Conservation (phyloP, 2,113 vertebrate genomes). For the Zosterops pallidus region DNA sequence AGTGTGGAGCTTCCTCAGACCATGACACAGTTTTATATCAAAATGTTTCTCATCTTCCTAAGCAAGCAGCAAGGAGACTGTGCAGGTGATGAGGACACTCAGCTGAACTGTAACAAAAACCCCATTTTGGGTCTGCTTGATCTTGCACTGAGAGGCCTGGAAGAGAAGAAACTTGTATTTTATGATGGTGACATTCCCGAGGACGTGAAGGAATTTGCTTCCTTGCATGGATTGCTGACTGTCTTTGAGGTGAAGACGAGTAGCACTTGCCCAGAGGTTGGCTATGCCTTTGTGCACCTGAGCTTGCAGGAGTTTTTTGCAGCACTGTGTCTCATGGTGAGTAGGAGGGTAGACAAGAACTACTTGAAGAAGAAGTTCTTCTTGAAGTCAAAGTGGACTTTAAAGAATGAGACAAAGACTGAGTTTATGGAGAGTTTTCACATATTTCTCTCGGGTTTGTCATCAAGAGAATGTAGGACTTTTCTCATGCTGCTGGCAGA, state of each 20-base stretch:
- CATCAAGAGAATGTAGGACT: slow-evolving; percentile 67
- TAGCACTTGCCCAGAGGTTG: slow-evolving; percentile 46
- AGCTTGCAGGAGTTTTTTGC: slow-evolving; percentile 90
- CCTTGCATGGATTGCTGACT: slow-evolving; percentile 72
- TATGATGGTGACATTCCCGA: slow-evolving; percentile 68
- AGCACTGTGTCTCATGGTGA: slow-evolving; percentile 85
- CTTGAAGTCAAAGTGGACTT: slow-evolving; percentile 85
- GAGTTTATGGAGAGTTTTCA: slow-evolving; percentile 81
- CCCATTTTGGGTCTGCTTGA: slow-evolving; percentile 75
- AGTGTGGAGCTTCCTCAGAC: slow-evolving; percentile 75
- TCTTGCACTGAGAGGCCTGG: slow-evolving; percentile 81
- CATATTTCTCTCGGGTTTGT: slow-evolving; percentile 85
- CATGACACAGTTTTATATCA: slow-evolving; percentile 84
- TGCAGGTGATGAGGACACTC: not conserved
- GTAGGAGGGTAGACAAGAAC: slow-evolving; percentile 56
- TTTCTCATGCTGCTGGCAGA: slow-evolving; percentile 73
- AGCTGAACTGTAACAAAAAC: slow-evolving; percentile 26
- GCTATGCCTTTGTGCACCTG: slow-evolving; percentile 84
- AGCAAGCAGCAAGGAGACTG: not conserved
- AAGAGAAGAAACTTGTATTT: slow-evolving; percentile 80
- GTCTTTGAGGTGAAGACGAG: slow-evolving; percentile 72
- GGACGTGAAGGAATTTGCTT: slow-evolving; percentile 73
- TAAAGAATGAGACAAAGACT: slow-evolving; percentile 74
- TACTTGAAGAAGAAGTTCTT: slow-evolving; percentile 77
- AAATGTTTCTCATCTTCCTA: slow-evolving; percentile 78